Conservation (phyloP, 2,113 vertebrate species). For the Okapia johnstoni region DNA sequence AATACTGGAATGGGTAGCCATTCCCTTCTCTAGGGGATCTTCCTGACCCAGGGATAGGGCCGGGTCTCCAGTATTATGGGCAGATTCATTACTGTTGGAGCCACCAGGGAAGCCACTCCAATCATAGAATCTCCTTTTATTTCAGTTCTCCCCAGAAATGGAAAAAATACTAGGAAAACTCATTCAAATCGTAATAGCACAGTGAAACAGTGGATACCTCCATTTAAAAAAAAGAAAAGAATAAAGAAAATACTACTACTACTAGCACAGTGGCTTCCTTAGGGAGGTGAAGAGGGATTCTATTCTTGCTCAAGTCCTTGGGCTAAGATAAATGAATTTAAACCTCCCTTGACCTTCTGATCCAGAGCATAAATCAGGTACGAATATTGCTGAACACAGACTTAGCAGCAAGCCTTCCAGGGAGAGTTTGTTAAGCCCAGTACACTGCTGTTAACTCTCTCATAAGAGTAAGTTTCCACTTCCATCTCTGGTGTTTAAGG, state of each 20-base stretch:
- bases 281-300: neutral
- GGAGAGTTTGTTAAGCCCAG: conserved; percentile 59
- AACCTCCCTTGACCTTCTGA: conserved; percentile 40
- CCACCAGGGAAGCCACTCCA: neutral
- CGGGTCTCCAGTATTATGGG: neutral
- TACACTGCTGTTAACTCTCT: conserved; percentile 44
- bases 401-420: conserved; percentile 57
- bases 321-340: conserved; percentile 62
- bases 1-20: neutral
- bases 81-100: neutral
- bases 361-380: conserved; percentile 49
- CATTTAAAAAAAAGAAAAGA: neutral
- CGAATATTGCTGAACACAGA: conserved; percentile 53
- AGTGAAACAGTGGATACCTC: neutral
- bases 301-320: conserved; percentile 60
- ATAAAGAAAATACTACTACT: neutral
- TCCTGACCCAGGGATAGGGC: neutral
- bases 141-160: neutral
- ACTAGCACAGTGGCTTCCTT: neutral
- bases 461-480: conserved; percentile 68
- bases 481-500: conserved; percentile 61
- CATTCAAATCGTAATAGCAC: neutral
- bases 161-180: neutral
- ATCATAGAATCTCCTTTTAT: neutral
- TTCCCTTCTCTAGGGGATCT: neutral